Evolutionary conservation across 1,140 invertebrate genomes (phyloP), one percentile per base, ranked within the genome.

Genomic region (Drosophila parvula): DNA sequence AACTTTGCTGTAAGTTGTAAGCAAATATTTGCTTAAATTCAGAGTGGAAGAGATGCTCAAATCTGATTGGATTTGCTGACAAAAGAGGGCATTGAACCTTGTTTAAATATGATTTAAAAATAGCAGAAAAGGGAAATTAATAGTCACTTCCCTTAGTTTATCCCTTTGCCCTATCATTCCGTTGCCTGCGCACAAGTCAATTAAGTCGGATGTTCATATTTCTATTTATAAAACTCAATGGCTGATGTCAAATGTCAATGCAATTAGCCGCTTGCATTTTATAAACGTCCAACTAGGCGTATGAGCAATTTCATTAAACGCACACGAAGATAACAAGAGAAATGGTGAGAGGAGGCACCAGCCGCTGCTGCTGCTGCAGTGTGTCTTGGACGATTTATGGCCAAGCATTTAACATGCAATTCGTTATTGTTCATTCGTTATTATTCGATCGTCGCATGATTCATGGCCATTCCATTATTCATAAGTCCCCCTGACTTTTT

Each of bases 181-280:
- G 34, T 45, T 16, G 12, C 22, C 34, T 2, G 18, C 30, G 18
- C 30, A 32, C 57, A 7, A 48, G 45, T 50, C 74, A 77, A 69
- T 77, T 77, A 77, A 56, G 43, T 60, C 32, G 30, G 30, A 34
- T 41, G 45, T 60, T 50, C n/a, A 50, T 58, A 48, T 61, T 61
- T 62, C 44, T 50, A 61, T 48, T 71, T 71, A 59, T 71, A 50
- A 59, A 38, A 22, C 51, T n/a, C 44, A 38, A 41, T 16, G 65
- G 50, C 45, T 67, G 63, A 81, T 78, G 78, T 86, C 82, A 86
- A 78, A 64, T 76, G 70, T 81, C 77, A 68, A 71, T 76, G 82
- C 75, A 88, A 88, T 86, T 86, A 88, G 76, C 60, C 38, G 55
- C 32, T 44, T 69, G 47, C 43, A 50, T 51, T 55, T 74, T 51